Conservation (phyloP, 2,113 vertebrate species). For the Melanerpes formicivorus region DNA sequence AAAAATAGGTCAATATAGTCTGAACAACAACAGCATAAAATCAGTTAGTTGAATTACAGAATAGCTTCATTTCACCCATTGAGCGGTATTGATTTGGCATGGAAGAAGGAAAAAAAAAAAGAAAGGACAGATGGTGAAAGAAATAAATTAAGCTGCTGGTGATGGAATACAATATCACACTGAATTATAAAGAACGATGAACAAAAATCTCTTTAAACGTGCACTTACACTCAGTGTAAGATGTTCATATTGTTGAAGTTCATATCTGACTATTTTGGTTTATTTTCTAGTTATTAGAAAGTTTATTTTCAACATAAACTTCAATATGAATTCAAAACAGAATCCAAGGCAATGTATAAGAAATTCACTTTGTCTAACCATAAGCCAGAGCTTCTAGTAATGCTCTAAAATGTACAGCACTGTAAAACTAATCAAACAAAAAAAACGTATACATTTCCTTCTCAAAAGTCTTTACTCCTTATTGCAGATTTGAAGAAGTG, state of each 20-base stretch:
- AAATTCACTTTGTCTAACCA: not conserved
- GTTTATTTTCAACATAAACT: not conserved
- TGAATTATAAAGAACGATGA: conserved; percentile 73
- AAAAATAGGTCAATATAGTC: conserved; percentile 65
- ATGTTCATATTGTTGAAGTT: not conserved
- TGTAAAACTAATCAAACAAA: not conserved
- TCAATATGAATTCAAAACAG: not conserved
- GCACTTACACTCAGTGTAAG: not conserved
- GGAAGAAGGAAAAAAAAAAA: conserved; percentile 29
- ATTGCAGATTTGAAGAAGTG: not conserved
- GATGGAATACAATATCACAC: conserved; percentile 74
- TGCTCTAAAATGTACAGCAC: not conserved
- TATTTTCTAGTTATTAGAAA: not conserved
- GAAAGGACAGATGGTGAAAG: conserved; percentile 79
- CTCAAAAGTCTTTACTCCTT: not conserved
- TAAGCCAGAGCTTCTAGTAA: not conserved
- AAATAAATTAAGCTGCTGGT: conserved; percentile 76
- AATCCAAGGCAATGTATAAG: not conserved
- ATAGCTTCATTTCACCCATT: conserved; percentile 65
- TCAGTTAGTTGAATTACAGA: conserved; percentile 67
- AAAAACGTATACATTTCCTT: not conserved
- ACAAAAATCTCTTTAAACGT: conserved; percentile 59
- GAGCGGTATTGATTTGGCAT: conserved; percentile 73
- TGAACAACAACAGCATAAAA: conserved; percentile 67
- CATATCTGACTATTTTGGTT: conserved; percentile 1